Evolutionary conservation across 2,113 vertebrate species (phyloP).

Genomic region (Sylvilagus bachmani): DNA sequence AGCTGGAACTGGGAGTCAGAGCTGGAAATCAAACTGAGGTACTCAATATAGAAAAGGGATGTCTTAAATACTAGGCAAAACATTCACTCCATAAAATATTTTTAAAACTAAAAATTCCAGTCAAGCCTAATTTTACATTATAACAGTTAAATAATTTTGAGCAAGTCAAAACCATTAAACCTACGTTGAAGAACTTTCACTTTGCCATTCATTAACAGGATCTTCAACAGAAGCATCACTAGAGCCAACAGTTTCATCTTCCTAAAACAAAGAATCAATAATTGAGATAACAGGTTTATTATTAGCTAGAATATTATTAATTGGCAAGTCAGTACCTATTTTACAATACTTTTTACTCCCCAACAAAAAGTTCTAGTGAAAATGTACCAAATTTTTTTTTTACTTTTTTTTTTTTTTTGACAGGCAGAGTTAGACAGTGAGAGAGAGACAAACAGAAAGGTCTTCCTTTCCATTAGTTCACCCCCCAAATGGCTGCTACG

Average conservation of each 20-base stretch:
- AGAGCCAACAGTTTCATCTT: constrained; percentile 92
- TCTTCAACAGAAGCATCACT: constrained; percentile 94
- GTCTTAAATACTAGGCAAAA: too few species aligned
- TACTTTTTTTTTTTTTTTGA: background rate
- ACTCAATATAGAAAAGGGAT: too few species aligned
- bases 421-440: too few species aligned
- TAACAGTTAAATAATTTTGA: constrained; percentile 19
- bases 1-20: too few species aligned
- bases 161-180: constrained; percentile 10
- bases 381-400: background rate
- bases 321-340: background rate
- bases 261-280: constrained; percentile 80
- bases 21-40: background rate
- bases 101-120: background rate
- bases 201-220: constrained; percentile 94
- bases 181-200: constrained; percentile 97
- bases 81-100: too few species aligned
- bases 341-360: background rate
- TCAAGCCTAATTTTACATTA: constrained; percentile 13
- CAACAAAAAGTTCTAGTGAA: background rate
- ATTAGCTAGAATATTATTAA: background rate
- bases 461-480: too few species aligned
- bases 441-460: too few species aligned
- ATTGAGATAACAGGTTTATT: background rate
- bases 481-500: too few species aligned